phyloP scores from a whole-genome alignment of 2,888 invertebrate genomes.

The Galeopsomyia nigrocyanea region DNA sequence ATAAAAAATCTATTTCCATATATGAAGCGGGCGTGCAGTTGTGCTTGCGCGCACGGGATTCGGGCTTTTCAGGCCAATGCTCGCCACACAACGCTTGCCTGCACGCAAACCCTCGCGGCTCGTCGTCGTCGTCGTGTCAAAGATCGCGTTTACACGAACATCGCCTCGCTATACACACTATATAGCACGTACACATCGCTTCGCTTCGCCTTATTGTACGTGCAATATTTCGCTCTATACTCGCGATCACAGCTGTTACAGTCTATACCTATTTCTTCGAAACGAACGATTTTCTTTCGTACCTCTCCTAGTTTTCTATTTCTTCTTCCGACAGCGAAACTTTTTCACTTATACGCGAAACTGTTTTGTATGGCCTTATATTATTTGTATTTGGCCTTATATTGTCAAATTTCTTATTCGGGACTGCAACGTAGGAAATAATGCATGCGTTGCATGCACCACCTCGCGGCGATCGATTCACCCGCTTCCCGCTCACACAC shows the following conservation, averaged over 20 bases:
- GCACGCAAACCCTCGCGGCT: constrained; percentile 26
- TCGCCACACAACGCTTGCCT: neutral
- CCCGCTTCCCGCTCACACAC: neutral
- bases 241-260: too few species aligned
- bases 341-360: neutral
- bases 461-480: constrained; percentile 10
- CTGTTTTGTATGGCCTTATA: neutral
- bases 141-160: constrained; percentile 29
- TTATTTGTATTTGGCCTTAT: neutral
- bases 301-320: neutral
- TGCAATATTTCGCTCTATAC: too few species aligned
- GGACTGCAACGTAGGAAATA: neutral
- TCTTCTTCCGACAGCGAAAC: neutral
- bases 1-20: constrained; percentile 29
- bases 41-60: neutral
- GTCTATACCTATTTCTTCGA: too few species aligned
- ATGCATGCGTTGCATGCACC: neutral
- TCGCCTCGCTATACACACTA: neutral
- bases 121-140: constrained; percentile 31
- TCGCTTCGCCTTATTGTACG: too few species aligned
- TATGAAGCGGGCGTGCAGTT: neutral
- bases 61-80: constrained; percentile 37
- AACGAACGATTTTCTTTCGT: neutral
- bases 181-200: too few species aligned
- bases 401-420: neutral